These are phyloP conservation scores for Callimorpha dominula DNA, from an alignment of 2,888 invertebrate genomes.

Conservation along the genomic window DNA sequence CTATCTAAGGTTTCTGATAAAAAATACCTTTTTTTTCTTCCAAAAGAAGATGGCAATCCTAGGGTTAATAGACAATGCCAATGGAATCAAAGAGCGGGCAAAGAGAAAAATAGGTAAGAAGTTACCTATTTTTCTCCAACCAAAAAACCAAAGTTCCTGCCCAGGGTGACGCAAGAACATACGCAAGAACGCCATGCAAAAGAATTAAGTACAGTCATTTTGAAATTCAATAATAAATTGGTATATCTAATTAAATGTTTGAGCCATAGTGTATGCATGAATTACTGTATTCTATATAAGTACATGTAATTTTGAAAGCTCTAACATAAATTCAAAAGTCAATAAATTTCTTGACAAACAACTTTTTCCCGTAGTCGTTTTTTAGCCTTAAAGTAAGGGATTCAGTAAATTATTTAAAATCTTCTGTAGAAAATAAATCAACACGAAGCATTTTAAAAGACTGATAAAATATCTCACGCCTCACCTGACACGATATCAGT, in stretches of 20 bases:
- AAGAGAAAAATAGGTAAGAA: background rate
- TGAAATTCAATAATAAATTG: too few relatives aligned
- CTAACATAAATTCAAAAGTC: background rate
- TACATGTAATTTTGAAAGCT: background rate
- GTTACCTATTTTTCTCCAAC: background rate
- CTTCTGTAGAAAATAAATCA: constrained; percentile 9
- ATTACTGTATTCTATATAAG: too few relatives aligned
- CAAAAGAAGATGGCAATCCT: too few relatives aligned
- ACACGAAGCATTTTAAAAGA: constrained; percentile 10
- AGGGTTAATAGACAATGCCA: background rate
- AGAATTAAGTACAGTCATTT: too few relatives aligned
- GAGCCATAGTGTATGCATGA: too few relatives aligned
- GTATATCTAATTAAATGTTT: too few relatives aligned
- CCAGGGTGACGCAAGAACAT: too few relatives aligned
- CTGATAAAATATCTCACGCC: constrained; percentile 43
- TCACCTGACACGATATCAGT: constrained; percentile 65
- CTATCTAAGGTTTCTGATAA: too few relatives aligned
- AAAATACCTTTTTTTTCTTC: too few relatives aligned
- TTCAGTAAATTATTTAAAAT: background rate
- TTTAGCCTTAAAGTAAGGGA: background rate
- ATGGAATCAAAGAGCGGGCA: background rate
- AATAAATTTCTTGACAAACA: background rate
- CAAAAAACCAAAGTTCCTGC: too few relatives aligned
- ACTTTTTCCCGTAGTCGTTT: background rate
- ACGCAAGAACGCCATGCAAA: too few relatives aligned